Evolutionary conservation across 2,888 invertebrate species (phyloP).

Genomic region (Leptinotarsa juncta): DNA sequence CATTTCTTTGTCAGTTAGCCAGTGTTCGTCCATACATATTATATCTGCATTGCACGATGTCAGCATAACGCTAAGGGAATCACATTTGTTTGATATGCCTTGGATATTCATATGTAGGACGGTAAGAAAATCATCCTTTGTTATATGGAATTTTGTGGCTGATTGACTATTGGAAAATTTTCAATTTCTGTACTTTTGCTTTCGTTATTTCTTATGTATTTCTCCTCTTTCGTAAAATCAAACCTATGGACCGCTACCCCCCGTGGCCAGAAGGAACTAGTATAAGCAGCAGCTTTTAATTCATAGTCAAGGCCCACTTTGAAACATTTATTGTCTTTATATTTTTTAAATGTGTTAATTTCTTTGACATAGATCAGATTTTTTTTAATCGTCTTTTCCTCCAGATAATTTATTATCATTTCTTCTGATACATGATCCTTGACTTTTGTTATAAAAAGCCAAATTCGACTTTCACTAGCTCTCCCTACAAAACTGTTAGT

Average conservation of each 20-base stretch:
- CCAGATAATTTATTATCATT: neutral
- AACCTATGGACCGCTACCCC: neutral
- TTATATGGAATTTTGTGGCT: conserved; percentile 13
- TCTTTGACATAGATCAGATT: conserved; percentile 15
- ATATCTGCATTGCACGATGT: neutral
- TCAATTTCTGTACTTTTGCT: neutral
- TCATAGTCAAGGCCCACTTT: conserved; percentile 8
- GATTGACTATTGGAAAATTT: conserved; percentile 4
- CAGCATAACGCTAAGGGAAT: conserved; percentile 10
- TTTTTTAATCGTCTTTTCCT: conserved; percentile 2
- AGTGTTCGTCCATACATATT: conserved; percentile 25
- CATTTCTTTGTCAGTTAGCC: conserved; percentile 12
- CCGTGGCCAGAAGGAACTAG: conserved; percentile 18
- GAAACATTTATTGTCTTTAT: conserved; percentile 21
- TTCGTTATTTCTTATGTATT: neutral
- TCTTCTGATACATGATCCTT: conserved; percentile 14
- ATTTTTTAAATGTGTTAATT: conserved; percentile 18
- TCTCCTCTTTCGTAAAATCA: conserved; percentile 21
- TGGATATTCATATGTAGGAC: conserved; percentile 22
- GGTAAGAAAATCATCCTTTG: neutral
- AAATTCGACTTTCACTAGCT: conserved; percentile 8
- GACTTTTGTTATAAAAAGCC: conserved; percentile 8
- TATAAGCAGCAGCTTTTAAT: conserved; percentile 14
- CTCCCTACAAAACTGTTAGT: conserved; percentile 14
- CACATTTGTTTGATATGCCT: conserved; percentile 16